Percentiles rank a stretch among this genome's conserved stretches.
Evolutionary conservation across 1,140 invertebrate species (phyloP).

Genomic region (Zaprionus davidi): DNA sequence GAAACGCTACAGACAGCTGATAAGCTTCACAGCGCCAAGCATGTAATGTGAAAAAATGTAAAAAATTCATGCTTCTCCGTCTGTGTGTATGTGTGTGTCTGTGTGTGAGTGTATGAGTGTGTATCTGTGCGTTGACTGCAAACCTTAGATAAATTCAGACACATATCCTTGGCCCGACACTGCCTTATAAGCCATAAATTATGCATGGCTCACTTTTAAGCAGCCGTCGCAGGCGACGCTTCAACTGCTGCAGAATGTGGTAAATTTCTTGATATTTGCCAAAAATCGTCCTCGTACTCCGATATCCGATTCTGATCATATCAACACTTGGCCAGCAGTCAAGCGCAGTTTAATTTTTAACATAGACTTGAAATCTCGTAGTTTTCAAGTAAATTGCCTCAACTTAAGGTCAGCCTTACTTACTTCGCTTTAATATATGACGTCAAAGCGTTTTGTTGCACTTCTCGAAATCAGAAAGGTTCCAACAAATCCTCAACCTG

Average conservation of each 20-base stretch:
- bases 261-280: conserved; percentile 17
- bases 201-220: conserved; percentile 76
- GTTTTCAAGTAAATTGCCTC: neutral
- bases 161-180: conserved; percentile 56
- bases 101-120: conserved; percentile 38
- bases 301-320: neutral
- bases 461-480: no score
- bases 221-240: conserved; percentile 31
- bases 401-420: no score
- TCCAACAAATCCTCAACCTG: no score
- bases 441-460: no score
- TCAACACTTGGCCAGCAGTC: neutral
- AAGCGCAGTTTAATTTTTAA: neutral
- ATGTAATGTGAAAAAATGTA: conserved; percentile 35
- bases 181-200: conserved; percentile 71
- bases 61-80: conserved; percentile 17
- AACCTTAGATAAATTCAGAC: conserved; percentile 74
- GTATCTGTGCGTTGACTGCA: conserved; percentile 54
- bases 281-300: neutral
- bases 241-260: conserved; percentile 36
- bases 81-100: conserved; percentile 38
- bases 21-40: conserved; percentile 54
- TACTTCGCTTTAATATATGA: no score
- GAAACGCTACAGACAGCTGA: conserved; percentile 65
- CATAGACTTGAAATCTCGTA: neutral